Evolutionary conservation across 2,888 invertebrate genomes (phyloP).

Genomic region (Hybos culiciformis): DNA sequence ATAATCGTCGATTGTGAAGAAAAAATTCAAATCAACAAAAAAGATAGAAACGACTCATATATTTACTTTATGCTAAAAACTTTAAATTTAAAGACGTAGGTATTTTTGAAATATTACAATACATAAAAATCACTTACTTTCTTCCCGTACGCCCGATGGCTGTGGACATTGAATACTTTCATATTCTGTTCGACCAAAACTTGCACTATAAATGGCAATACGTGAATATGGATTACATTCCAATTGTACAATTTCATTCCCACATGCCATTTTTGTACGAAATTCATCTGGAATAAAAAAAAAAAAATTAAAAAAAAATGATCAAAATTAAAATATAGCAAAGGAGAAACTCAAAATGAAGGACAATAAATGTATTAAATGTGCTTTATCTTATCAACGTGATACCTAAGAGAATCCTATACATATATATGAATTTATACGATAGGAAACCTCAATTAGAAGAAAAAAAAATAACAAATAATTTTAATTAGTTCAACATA

Average conservation of each 20-base stretch:
- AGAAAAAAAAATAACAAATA: not conserved
- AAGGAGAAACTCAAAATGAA: not conserved
- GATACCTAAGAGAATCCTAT: not conserved
- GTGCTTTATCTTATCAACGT: not conserved
- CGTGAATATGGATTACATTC: conserved; percentile 77
- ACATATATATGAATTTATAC: conserved; percentile 2
- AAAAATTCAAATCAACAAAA: conserved; percentile 1
- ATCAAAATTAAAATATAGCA: not conserved
- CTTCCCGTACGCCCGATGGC: conserved; percentile 72
- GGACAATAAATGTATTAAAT: not conserved
- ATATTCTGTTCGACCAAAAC: conserved; percentile 83
- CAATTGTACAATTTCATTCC: conserved; percentile 76
- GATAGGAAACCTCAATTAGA: not conserved
- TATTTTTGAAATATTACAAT: not conserved
- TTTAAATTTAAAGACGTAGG: not conserved
- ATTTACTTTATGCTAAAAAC: not conserved
- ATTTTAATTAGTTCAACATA: too few relatives aligned
- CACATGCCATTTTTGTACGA: conserved; percentile 84
- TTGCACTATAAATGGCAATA: conserved; percentile 85
- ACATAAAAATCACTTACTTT: conserved; percentile 53
- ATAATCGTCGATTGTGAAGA: too few relatives aligned
- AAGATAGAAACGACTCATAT: not conserved
- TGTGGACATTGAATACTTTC: conserved; percentile 83
- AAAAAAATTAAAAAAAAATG: not conserved
- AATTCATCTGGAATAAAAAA: conserved; percentile 65